Conservation (phyloP, 2,888 invertebrate genomes). For the Xestia xanthographa region DNA sequence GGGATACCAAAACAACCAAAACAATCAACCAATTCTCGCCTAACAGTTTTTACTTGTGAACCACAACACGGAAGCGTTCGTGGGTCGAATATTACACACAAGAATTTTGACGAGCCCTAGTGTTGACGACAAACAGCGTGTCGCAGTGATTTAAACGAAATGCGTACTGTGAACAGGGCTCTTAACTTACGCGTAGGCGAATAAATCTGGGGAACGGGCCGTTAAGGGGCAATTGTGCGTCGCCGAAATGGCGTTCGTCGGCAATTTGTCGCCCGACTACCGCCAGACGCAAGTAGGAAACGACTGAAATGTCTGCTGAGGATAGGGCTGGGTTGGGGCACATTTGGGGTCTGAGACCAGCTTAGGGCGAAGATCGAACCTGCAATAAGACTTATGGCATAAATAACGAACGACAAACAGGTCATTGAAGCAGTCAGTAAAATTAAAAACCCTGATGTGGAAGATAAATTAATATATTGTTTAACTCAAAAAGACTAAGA, state of each 20-base stretch:
- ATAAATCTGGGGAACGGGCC: constrained; percentile 73
- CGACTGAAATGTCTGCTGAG: constrained; percentile 52
- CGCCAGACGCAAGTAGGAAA: constrained; percentile 65
- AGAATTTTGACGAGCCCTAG: constrained; percentile 63
- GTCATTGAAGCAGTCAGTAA: background rate
- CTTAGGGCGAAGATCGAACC: background rate
- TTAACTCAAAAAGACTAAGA: constrained; percentile 8
- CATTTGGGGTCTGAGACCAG: constrained; percentile 11
- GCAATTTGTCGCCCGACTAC: constrained; percentile 70
- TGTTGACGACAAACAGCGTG: constrained; percentile 62
- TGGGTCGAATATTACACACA: constrained; percentile 55
- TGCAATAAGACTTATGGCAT: background rate
- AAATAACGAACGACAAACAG: background rate
- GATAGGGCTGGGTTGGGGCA: constrained; percentile 53
- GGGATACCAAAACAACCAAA: constrained; percentile 29
- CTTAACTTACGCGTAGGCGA: constrained; percentile 70
- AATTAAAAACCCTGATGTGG: background rate
- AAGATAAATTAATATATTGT: background rate
- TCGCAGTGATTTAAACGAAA: constrained; percentile 67
- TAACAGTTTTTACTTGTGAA: constrained; percentile 34
- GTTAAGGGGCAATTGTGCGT: constrained; percentile 75
- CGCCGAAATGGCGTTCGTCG: constrained; percentile 71
- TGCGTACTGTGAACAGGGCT: constrained; percentile 65
- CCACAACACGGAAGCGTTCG: constrained; percentile 62
- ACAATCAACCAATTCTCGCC: constrained; percentile 37